Base-by-base conservation (phyloP, 2,888 invertebrate species). In the Oscheius sp. region DNA sequence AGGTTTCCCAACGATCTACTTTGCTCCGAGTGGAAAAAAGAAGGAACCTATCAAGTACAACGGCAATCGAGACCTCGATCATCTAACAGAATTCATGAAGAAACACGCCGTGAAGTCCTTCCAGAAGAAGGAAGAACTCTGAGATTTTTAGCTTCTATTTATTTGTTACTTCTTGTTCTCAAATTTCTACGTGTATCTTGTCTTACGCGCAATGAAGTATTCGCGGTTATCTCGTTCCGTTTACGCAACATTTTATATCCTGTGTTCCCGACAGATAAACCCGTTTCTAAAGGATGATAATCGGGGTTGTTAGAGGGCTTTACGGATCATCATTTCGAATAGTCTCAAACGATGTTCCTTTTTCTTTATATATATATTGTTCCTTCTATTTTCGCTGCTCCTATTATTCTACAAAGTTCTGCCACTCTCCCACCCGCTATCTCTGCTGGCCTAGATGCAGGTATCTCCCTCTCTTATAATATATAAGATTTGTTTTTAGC, bases 1-100 rank as follows among this genome's bases (percentile, higher is more conserved):
- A 79, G 85, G 89, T 72, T 89, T 89, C 84, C 89, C 89, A 69
- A 89, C 89, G 4, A 85, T 89, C 66, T 89, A 86, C 80, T 89
- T 87, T 80, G 87, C 87, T 54, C 88, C 89, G 14, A 85, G 87
- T 63, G 84, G 84, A 33, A 76, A 79, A 71, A 85, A 86, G 73
- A 47, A 17, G 12, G 74, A 71, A 33, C 78, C 78, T 17, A 69
- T 85, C 68, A 82, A 85, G 62, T 85, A 85, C 72, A 69, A 69
- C 49, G 85, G 85, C 41, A 85, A 84, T 71, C 77, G 85, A 6
- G 83, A 82, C 56, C 59, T 80, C n/a, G 81, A 82, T 32, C 81
- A 85, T 54, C 70, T 85, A 66, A 75, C 73, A 59, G 75, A 82
- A 56, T 85, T 85, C 67, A 81, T 85, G 82, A 72, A 74, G 61